Base-by-base conservation (phyloP, 2,888 invertebrate genomes). In the Rotaria sp. region DNA sequence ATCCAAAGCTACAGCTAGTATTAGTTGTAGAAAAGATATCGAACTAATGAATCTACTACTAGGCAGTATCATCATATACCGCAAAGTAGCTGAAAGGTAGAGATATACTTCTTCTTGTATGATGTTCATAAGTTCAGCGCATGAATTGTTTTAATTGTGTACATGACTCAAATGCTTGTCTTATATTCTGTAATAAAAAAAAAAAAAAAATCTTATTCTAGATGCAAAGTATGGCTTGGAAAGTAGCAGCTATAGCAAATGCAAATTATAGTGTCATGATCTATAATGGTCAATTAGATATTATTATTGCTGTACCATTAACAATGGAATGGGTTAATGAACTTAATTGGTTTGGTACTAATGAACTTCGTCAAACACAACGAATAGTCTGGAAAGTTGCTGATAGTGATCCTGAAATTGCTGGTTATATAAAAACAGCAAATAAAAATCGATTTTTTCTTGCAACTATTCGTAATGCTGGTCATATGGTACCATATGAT, bases 201-300 rank as follows among this genome's bases (percentile, higher is more conserved):
- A 57, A 26, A 7, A 57, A 26, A 2, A 26, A 26, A n/a, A 8
- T 57, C 7, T 35, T 35, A 5, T 67, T 67, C 35, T 67, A 67
- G 26, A 55, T 55, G 84, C 84, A 84, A 57, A 52, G 57, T n/a
- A 45, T 80, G 26, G 80, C 80, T 4, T 45, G 45, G 41, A 41
- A 80, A 80, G 2, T 80, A 10, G 80, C 26, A 80, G 45, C 45
- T 13, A 45, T 80, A 13, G 80, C 80, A 13, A 80, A 45, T 45
- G 80, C 41, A n/a, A 85, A 67, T 57, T 84, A 86, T 24, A 87
- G 90, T 90, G 93, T 95, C 30, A 93, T 96, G 84, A 93, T 96
- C 87, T 96, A 96, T 90, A 96, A 94, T 90, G 96, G 96, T 0
- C 96, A 96, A 90, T 90, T 96, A 88, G 96, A 97, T 90, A 94